A percentile compares a stretch with the other conserved stretches of the same genome.
These are phyloP conservation scores for Tenthredo distinguenda DNA, from an alignment of 2,888 invertebrate genomes.

Conservation along the genomic window DNA sequence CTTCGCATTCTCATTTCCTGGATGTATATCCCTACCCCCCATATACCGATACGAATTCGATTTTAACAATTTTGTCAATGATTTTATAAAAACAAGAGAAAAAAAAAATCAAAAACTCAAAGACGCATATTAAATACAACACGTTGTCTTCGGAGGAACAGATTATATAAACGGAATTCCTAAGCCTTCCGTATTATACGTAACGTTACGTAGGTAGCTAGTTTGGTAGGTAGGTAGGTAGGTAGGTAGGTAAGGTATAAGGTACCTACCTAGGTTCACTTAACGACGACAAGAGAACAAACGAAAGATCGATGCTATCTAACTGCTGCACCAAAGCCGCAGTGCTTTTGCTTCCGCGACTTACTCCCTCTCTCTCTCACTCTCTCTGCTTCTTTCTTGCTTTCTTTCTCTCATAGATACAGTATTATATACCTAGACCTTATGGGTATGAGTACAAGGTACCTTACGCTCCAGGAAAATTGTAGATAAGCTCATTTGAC, in stretches of 20 bases:
- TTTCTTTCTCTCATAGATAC: too few relatives aligned
- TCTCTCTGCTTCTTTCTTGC: too few relatives aligned
- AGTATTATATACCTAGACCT: neutral
- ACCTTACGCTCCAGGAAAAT: neutral
- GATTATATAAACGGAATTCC: neutral
- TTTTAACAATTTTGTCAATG: too few relatives aligned
- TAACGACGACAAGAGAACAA: conserved; percentile 44
- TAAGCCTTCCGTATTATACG: neutral
- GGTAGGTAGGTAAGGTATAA: neutral
- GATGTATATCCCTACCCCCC: neutral
- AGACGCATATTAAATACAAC: too few relatives aligned
- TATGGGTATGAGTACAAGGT: neutral
- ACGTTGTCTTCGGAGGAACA: too few relatives aligned
- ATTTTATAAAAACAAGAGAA: too few relatives aligned
- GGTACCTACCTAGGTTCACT: conserved; percentile 7
- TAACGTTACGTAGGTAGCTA: neutral
- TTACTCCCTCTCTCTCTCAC: neutral
- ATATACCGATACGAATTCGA: too few relatives aligned
- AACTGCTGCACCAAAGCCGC: neutral
- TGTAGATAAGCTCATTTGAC: neutral
- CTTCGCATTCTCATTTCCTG: conserved; percentile 5
- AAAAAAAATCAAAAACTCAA: too few relatives aligned
- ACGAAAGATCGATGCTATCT: conserved; percentile 49
- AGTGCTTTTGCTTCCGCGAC: conserved; percentile 20
- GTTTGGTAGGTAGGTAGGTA: neutral